Conservation (phyloP, 2,888 invertebrate species). For the Thecocarcelia acutangulata region DNA sequence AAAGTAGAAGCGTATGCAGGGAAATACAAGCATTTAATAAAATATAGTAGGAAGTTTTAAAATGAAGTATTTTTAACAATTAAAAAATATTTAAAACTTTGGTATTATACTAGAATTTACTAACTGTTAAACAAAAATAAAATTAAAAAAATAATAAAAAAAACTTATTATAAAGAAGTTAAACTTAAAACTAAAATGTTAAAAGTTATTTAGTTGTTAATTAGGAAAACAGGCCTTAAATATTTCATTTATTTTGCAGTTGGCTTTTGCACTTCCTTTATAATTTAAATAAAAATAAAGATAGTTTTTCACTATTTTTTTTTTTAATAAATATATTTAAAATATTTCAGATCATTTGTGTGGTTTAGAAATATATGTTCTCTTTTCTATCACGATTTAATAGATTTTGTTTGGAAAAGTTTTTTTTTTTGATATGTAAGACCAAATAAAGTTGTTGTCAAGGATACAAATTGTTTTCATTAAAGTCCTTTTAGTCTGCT, state of each 20-base stretch:
- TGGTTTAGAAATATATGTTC: conserved; percentile 42
- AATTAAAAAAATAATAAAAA: conserved; percentile 28
- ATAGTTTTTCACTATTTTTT: conserved; percentile 58
- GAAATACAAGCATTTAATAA: conserved; percentile 58
- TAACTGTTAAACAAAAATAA: conserved; percentile 52
- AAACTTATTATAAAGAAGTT: conserved; percentile 42
- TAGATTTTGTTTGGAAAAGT: conserved; percentile 38
- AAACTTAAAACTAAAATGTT: conserved; percentile 34
- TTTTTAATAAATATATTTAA: no score
- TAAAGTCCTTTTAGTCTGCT: conserved; percentile 2
- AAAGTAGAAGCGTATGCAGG: conserved; percentile 54
- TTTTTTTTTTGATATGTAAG: background rate
- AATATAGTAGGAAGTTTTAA: conserved; percentile 69
- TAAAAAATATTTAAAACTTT: conserved; percentile 75
- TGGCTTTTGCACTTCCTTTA: no score
- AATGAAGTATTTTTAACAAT: conserved; percentile 60
- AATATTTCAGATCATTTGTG: conserved; percentile 12
- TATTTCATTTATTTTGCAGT: conserved; percentile 16
- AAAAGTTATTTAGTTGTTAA: conserved; percentile 40
- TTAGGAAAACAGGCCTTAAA: conserved; percentile 60
- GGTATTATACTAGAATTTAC: conserved; percentile 79
- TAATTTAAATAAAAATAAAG: conserved; percentile 3
- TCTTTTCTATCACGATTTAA: conserved; percentile 64
- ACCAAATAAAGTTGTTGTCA: conserved; percentile 17
- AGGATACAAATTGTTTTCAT: background rate